A percentile compares a stretch with the other conserved stretches of the same genome.
Evolutionary conservation across 2,888 invertebrate genomes (phyloP).

Genomic region (Strigamia maritima): DNA sequence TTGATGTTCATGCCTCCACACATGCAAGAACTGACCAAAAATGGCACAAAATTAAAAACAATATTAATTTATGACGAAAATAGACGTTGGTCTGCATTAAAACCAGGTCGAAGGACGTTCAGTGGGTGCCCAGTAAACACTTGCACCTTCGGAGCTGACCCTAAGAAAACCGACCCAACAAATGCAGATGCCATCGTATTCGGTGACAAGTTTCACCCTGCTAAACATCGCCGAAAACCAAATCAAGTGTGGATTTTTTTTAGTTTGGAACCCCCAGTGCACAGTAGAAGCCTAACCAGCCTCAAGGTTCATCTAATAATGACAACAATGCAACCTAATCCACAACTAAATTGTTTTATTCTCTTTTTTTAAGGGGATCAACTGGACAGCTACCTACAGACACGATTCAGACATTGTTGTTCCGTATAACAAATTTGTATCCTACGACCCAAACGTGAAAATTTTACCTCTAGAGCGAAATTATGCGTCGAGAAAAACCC

Average conservation of each 20-base stretch:
- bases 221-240: constrained; percentile 47
- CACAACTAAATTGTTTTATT: background rate
- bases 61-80: constrained; percentile 79
- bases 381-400: constrained; percentile 96
- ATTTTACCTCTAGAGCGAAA: constrained; percentile 63
- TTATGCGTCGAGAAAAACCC: constrained; percentile 87
- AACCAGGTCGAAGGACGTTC: constrained; percentile 65
- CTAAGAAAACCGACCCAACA: constrained; percentile 66
- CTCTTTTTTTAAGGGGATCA: constrained; percentile 63
- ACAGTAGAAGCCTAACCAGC: constrained; percentile 75
- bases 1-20: constrained; percentile 77
- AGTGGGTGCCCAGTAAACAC: constrained; percentile 84
- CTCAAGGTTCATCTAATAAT: constrained; percentile 57
- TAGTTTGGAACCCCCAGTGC: constrained; percentile 92
- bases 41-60: constrained; percentile 55
- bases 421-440: constrained; percentile 91
- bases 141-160: constrained; percentile 73
- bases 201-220: constrained; percentile 60
- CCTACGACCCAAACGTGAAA: constrained; percentile 69
- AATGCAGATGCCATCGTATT: constrained; percentile 88
- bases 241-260: constrained; percentile 73
- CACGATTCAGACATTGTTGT: constrained; percentile 93
- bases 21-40: constrained; percentile 46
- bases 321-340: too few species aligned
- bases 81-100: constrained; percentile 66